Base-by-base conservation (phyloP, 2,888 invertebrate species). In the Stenichneumon culpator region DNA sequence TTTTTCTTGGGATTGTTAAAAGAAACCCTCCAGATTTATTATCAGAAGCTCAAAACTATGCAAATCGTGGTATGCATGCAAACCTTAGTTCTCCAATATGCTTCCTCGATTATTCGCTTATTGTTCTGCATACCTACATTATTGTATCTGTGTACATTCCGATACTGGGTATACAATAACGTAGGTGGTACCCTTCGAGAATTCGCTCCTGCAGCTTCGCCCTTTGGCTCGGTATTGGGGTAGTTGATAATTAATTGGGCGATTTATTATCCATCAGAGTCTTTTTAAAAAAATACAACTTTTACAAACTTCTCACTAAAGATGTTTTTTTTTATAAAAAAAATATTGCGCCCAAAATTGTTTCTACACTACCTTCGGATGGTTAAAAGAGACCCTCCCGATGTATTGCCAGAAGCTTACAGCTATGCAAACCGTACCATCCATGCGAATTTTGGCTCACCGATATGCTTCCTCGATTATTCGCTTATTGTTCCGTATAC, bases 261-360 rank as follows among this genome's bases (percentile, higher is more conserved):
- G 52, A 83, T 83, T 83, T 83, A 83, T 81, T 81, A 74, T 75
- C 28, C 3, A 28, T 28, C 0, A 28, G 28, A 3, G 28, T 28
- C 28, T n/a, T n/a, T n/a, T n/a, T n/a, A n/a, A n/a, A n/a, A n/a
- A n/a, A n/a, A n/a, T 5, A 28, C 28, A 28, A 28, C 5, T 5
- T 28, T 28, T 28, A 28, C 28, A 28, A 28, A 28, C 5, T 28
- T 4, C 4, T 16, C 16, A 4, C 3, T 1, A 47, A 47, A 14
- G 16, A 47, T 14, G 14, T 47, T 47, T 47, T 16, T 4, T 14
- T 2, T 16, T 16, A 0, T 5, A 14, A 16, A 16, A 47, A 16
- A 16, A 47, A 16, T 1, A 47, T 16, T 16, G 4, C 16, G 16
- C 6, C 32, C 6, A 32, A 32, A 32, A 32, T 1, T 6, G 32